These are phyloP conservation scores for Eupithecia abbreviata DNA, from an alignment of 2,888 invertebrate genomes.

Conservation along the genomic window DNA sequence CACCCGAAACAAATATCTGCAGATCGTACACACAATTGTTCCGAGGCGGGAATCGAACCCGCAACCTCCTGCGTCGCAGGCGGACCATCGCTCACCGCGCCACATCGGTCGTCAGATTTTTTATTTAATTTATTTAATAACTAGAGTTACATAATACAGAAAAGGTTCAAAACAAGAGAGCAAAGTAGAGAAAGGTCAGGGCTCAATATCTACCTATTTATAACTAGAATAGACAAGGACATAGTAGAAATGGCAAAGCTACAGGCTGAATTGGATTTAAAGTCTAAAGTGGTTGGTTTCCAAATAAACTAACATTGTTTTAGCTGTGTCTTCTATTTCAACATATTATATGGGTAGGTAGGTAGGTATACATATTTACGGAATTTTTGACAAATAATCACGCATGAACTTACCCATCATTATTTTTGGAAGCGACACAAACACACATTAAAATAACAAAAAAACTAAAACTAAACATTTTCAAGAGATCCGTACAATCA, in stretches of 20 bases:
- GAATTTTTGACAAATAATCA: background rate
- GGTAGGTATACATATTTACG: background rate
- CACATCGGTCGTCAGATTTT: too few species aligned
- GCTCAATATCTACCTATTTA: background rate
- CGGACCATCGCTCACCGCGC: too few species aligned
- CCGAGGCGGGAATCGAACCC: too few species aligned
- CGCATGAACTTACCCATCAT: slow-evolving; percentile 66
- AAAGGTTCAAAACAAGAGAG: background rate
- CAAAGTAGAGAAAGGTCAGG: background rate
- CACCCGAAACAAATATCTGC: too few species aligned
- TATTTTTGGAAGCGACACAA: slow-evolving; percentile 63
- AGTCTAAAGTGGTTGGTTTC: background rate
- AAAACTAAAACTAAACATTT: slow-evolving; percentile 70
- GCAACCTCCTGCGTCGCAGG: too few species aligned
- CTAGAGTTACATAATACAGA: background rate
- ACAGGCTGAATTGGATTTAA: background rate
- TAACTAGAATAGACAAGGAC: background rate
- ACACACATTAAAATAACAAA: slow-evolving; percentile 60
- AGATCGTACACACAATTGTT: too few species aligned
- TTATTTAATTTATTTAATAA: too few species aligned
- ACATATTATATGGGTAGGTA: background rate
- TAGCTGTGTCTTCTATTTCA: background rate
- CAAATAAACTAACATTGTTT: background rate
- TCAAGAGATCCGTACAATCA: slow-evolving; percentile 55
- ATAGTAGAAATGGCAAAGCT: background rate